Evolutionary conservation across 2,797 vertebrate genomes (phyloP).

Genomic region (Leucoraja ocellata): DNA sequence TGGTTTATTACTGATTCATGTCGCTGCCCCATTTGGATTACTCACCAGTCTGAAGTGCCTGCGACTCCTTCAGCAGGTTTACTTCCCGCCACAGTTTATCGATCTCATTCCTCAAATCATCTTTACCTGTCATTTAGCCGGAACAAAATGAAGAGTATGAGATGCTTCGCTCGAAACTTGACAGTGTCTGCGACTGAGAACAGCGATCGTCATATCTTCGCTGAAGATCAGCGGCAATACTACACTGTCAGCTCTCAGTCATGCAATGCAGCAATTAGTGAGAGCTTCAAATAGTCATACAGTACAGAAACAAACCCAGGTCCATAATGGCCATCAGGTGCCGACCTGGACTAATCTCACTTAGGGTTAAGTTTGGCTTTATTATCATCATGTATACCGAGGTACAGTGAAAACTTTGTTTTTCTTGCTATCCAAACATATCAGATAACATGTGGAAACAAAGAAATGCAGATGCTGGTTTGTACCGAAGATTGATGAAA

Average conservation of each 20-base stretch:
- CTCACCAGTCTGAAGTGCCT: conserved; percentile 91
- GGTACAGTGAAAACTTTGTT: no score
- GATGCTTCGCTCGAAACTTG: neutral
- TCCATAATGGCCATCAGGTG: no score
- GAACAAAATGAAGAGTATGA: neutral
- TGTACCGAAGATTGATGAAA: no score
- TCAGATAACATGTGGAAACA: no score
- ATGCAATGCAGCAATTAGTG: neutral
- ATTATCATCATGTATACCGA: no score
- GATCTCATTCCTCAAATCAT: conserved; percentile 77
- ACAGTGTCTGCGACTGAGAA: no score
- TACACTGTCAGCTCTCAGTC: neutral
- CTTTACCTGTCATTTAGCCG: conserved; percentile 56
- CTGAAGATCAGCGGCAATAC: neutral
- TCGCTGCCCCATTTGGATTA: neutral
- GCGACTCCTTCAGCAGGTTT: conserved; percentile 90
- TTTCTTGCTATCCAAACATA: no score
- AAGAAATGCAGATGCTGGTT: no score
- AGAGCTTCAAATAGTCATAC: neutral
- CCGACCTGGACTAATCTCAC: no score
- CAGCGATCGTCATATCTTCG: neutral
- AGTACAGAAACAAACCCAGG: no score
- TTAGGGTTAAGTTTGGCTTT: no score
- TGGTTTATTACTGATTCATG: no score
- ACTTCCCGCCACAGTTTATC: conserved; percentile 89